Evolutionary conservation across 2,888 invertebrate genomes (phyloP).

Genomic region (Alitta virens): DNA sequence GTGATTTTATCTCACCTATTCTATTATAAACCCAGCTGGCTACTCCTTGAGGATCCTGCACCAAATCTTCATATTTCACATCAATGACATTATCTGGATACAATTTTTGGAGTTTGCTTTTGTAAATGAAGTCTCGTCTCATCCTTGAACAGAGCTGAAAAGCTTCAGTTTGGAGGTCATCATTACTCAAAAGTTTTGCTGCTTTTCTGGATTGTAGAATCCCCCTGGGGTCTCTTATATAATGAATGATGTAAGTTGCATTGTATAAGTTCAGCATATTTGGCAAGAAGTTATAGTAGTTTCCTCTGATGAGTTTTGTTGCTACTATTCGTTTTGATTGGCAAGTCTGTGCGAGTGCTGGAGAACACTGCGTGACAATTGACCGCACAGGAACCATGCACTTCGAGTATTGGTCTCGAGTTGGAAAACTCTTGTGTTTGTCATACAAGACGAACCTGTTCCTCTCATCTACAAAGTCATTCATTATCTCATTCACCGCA

Average conservation of each 20-base stretch:
- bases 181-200: not conserved
- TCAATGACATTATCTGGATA: not conserved
- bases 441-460: no score
- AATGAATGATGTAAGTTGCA: not conserved
- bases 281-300: not conserved
- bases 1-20: not conserved
- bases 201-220: not conserved
- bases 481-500: not conserved
- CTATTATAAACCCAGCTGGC: not conserved
- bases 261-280: not conserved
- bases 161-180: not conserved
- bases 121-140: not conserved
- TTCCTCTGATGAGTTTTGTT: not conserved
- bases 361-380: not conserved
- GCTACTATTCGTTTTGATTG: not conserved
- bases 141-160: not conserved
- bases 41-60: not conserved
- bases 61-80: not conserved
- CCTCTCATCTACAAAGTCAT: no score
- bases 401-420: not conserved
- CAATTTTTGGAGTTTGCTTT: not conserved
- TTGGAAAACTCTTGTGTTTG: not conserved
- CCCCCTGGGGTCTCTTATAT: not conserved
- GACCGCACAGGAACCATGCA: not conserved
- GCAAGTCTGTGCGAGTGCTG: not conserved